These are phyloP conservation scores for Pachypeltis micranthus DNA, from an alignment of 1,140 invertebrate genomes.

Conservation along the genomic window DNA sequence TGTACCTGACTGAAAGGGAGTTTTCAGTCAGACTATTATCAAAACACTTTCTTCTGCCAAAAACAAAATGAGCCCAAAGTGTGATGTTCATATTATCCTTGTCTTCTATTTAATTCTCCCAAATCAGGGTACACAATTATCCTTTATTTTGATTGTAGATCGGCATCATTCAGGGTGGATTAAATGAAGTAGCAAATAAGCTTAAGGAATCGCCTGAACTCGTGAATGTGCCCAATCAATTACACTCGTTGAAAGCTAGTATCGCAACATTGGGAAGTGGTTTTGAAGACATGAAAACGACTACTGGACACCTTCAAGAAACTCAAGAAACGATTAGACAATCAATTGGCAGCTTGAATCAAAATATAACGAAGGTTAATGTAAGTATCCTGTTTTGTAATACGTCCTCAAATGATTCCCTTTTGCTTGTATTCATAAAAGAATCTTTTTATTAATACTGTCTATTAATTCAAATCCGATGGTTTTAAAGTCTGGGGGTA, in stretches of 20 bases:
- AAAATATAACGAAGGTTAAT: slow-evolving; percentile 37
- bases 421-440: background rate
- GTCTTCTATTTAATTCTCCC: too few relatives aligned
- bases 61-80: too few relatives aligned
- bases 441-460: too few relatives aligned
- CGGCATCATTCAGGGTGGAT: slow-evolving; percentile 37
- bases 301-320: slow-evolving; percentile 30
- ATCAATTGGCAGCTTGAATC: slow-evolving; percentile 32
- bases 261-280: slow-evolving; percentile 46
- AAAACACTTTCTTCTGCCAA: too few relatives aligned
- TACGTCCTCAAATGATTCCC: too few relatives aligned
- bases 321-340: slow-evolving; percentile 33
- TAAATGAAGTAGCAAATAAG: slow-evolving; percentile 42
- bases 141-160: too few relatives aligned
- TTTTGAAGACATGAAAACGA: slow-evolving; percentile 37
- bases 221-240: slow-evolving; percentile 41
- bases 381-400: slow-evolving; percentile 28
- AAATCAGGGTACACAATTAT: too few relatives aligned
- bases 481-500: too few relatives aligned
- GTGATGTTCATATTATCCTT: too few relatives aligned
- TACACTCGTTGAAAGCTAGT: slow-evolving; percentile 41
- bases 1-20: too few relatives aligned
- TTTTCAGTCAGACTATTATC: too few relatives aligned
- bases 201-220: slow-evolving; percentile 44
- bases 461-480: too few relatives aligned